Evolutionary conservation across 2,113 vertebrate genomes (phyloP).

Genomic region (Entomyzon cyanotis): DNA sequence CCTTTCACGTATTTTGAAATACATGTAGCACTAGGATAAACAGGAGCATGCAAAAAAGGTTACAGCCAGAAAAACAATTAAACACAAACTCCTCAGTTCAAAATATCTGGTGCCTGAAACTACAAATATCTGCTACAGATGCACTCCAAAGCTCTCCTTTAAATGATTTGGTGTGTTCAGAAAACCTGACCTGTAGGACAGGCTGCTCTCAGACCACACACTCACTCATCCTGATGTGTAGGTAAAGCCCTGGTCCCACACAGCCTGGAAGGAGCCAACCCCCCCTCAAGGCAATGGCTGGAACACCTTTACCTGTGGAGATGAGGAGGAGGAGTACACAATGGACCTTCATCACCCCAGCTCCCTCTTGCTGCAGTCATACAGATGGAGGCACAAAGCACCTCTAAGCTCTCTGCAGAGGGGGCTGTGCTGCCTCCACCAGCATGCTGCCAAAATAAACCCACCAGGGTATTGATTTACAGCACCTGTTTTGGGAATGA

Average conservation of each 20-base stretch:
- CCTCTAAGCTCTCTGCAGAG: background rate
- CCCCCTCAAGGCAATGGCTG: background rate
- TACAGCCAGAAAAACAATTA: background rate
- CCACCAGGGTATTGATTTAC: slow-evolving; percentile 45
- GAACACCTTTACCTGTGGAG: slow-evolving; percentile 62
- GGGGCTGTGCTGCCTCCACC: background rate
- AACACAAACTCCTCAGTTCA: background rate
- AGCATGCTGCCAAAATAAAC: background rate
- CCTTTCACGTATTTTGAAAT: background rate
- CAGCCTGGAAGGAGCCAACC: accelerated
- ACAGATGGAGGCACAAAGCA: background rate
- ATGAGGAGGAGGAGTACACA: slow-evolving; percentile 16
- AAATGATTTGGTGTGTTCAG: background rate
- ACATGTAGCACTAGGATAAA: background rate
- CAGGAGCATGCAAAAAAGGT: background rate
- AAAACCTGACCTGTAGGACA: background rate
- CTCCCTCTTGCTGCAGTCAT: background rate
- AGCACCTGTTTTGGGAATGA: slow-evolving; percentile 71
- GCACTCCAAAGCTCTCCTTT: background rate
- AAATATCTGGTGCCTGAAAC: background rate
- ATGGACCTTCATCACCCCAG: slow-evolving; percentile 24
- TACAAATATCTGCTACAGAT: background rate
- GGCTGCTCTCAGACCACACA: background rate
- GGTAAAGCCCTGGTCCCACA: background rate
- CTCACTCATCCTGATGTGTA: accelerated